These are phyloP conservation scores for Mesodorylaimus sp. DNA, from an alignment of 2,888 invertebrate species.

Conservation along the genomic window DNA sequence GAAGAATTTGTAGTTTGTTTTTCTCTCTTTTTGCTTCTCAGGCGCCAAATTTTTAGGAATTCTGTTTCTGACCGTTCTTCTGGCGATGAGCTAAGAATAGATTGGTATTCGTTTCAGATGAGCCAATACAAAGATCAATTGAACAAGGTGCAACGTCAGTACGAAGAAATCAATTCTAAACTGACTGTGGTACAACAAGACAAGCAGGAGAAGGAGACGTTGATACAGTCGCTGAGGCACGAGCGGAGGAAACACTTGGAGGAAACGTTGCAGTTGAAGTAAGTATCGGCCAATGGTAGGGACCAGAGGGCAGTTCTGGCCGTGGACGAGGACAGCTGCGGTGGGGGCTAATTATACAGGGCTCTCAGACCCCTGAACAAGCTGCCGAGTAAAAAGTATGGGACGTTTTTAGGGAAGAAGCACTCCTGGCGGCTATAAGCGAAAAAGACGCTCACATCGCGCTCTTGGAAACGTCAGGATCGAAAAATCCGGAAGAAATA, in stretches of 20 bases:
- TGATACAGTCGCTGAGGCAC: constrained; percentile 42
- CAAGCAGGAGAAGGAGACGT: constrained; percentile 46
- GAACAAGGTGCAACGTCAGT: constrained; percentile 49
- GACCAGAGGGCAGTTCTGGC: too few species aligned
- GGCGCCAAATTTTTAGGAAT: too few species aligned
- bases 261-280: constrained; percentile 63
- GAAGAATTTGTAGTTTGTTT: too few species aligned
- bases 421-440: constrained; percentile 59
- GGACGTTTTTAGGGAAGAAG: constrained; percentile 59
- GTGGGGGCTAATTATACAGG: too few species aligned
- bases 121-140: constrained; percentile 50
- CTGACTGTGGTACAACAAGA: constrained; percentile 47
- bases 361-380: too few species aligned
- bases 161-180: constrained; percentile 48
- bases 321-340: too few species aligned
- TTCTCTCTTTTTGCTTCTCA: too few species aligned
- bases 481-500: constrained; percentile 39
- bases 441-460: constrained; percentile 74
- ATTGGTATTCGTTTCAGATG: too few species aligned
- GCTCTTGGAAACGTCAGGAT: constrained; percentile 54
- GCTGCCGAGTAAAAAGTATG: too few species aligned
- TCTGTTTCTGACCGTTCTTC: too few species aligned
- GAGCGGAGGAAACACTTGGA: constrained; percentile 50
- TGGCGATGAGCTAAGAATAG: too few species aligned
- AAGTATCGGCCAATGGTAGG: too few species aligned